Percentiles rank a stretch among this genome's conserved stretches.
phyloP scores from a whole-genome alignment of 2,888 invertebrate species.

The Graphium colonna region DNA sequence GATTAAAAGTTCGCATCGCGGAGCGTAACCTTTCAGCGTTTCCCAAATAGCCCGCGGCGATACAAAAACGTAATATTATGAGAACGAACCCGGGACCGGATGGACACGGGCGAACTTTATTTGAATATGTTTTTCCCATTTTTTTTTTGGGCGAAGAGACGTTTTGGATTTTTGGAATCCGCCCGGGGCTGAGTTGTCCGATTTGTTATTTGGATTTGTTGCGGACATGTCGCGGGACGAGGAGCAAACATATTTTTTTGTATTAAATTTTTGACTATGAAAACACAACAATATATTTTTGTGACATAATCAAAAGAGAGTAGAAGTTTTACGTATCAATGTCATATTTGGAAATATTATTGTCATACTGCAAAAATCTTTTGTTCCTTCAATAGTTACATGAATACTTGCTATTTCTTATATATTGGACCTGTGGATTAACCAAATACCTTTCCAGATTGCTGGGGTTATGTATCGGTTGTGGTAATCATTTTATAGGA shows the following conservation, averaged over 20 bases:
- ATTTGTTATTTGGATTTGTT: neutral
- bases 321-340: neutral
- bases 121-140: conserved; percentile 8
- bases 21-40: conserved; percentile 2
- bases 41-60: conserved; percentile 4
- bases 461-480: no score
- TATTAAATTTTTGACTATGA: neutral
- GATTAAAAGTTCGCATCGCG: neutral
- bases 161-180: neutral
- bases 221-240: neutral
- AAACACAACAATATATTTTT: neutral
- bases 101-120: neutral
- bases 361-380: no score
- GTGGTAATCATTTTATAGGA: no score
- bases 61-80: conserved; percentile 5
- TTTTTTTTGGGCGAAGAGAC: neutral
- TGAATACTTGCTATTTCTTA: no score
- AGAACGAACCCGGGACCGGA: neutral
- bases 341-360: no score
- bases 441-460: no score
- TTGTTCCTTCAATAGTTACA: no score
- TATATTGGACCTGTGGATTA: no score
- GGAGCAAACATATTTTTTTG: neutral
- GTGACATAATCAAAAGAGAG: neutral
- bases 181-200: neutral